These are phyloP conservation scores for Diarsia mendica DNA, from an alignment of 2,888 invertebrate genomes.

Conservation along the genomic window DNA sequence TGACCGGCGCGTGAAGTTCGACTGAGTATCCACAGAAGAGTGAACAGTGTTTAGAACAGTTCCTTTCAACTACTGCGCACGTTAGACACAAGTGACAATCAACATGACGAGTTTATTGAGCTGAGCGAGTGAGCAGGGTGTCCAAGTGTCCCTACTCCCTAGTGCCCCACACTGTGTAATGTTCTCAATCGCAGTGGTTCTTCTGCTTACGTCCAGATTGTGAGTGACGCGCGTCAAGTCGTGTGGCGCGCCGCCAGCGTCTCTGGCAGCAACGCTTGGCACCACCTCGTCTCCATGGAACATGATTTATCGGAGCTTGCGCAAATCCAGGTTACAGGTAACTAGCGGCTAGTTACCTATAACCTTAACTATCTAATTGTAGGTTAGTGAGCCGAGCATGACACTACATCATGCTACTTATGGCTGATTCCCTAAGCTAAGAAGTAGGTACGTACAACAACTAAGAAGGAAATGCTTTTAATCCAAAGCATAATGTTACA, in stretches of 20 bases:
- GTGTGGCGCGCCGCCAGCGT: conserved; percentile 38
- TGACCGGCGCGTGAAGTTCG: too few relatives aligned
- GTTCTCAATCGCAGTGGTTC: not conserved
- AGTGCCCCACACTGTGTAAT: not conserved
- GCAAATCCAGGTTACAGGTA: conserved; percentile 18
- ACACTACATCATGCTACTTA: not conserved
- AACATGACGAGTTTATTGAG: not conserved
- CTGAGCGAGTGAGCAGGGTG: not conserved
- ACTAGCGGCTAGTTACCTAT: not conserved
- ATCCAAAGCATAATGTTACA: not conserved
- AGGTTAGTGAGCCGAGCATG: not conserved
- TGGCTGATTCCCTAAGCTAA: not conserved
- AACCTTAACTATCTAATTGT: too few relatives aligned
- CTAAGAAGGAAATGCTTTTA: not conserved
- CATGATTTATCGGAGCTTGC: conserved; percentile 6
- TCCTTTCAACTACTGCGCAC: not conserved
- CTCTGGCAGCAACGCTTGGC: conserved; percentile 30
- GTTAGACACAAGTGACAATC: not conserved
- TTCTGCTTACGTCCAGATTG: conserved; percentile 4
- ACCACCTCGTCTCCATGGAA: conserved; percentile 13
- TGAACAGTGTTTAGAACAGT: not conserved
- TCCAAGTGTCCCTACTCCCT: too few relatives aligned
- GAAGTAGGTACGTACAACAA: not conserved
- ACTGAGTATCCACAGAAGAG: too few relatives aligned
- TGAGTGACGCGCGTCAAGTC: conserved; percentile 1